Percentiles rank a stretch among this genome's conserved stretches.
Conservation (phyloP, 2,797 vertebrate species). For the Spinus pinus region DNA sequence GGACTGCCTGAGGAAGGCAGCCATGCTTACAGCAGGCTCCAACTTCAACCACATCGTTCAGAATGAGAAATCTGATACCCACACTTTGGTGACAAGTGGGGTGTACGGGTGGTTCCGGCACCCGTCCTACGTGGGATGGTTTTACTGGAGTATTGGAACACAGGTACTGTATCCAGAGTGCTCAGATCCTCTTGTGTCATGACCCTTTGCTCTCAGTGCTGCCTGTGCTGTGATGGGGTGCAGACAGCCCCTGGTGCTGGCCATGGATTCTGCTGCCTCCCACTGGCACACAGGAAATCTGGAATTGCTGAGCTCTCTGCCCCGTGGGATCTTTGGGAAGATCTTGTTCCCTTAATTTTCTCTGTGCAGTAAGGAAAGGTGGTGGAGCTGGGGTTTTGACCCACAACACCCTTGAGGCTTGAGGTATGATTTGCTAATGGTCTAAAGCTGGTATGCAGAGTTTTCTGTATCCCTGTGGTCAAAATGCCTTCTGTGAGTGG, state of each 20-base stretch:
- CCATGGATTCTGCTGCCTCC: background rate
- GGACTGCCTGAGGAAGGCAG: constrained; percentile 89
- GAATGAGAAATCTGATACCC: constrained; percentile 94
- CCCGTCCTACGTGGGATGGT: constrained; percentile 98
- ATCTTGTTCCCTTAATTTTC: background rate
- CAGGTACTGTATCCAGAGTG: constrained; percentile 77
- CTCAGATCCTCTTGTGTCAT: background rate
- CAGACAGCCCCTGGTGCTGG: background rate
- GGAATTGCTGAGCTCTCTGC: rapidly evolving
- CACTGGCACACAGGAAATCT: background rate
- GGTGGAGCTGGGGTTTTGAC: rapidly evolving
- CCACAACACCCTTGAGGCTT: rapidly evolving
- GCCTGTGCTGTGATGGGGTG: rapidly evolving
- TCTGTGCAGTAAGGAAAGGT: background rate
- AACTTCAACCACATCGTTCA: constrained; percentile 99
- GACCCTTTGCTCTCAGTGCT: background rate
- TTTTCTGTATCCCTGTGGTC: background rate
- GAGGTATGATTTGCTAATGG: background rate
- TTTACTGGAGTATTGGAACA: constrained; percentile 98
- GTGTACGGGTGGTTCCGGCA: constrained; percentile 94
- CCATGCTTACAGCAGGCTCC: constrained; percentile 97
- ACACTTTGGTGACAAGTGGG: constrained; percentile 90
- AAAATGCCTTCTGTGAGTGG: background rate
- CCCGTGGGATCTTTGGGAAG: background rate
- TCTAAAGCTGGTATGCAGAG: background rate